Evolutionary conservation across 2,797 vertebrate genomes (phyloP).

Genomic region (Cottoperca gobio): DNA sequence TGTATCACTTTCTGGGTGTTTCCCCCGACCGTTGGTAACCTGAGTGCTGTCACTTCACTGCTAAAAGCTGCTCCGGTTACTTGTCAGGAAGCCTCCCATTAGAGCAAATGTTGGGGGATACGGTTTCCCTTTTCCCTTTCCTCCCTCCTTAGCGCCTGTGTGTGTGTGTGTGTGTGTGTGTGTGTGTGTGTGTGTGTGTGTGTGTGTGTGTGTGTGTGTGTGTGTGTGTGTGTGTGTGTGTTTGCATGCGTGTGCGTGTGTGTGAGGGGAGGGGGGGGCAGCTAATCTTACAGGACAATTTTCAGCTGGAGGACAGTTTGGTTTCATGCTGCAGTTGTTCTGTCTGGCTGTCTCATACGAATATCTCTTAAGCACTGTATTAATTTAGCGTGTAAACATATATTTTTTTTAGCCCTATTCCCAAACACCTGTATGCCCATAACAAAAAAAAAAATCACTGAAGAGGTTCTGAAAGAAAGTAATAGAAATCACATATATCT

Average conservation of each 20-base stretch:
- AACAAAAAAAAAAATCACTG: not conserved
- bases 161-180: conserved; percentile 42
- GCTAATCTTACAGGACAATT: conserved; percentile 71
- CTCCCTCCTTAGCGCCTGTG: conserved; percentile 44
- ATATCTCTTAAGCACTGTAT: conserved; percentile 5
- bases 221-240: conserved; percentile 32
- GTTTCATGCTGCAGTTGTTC: conserved; percentile 53
- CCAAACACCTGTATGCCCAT: conserved; percentile 12
- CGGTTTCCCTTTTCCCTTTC: conserved; percentile 71
- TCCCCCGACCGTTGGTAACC: conserved; percentile 71
- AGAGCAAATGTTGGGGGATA: conserved; percentile 80
- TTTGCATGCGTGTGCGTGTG: conserved; percentile 34
- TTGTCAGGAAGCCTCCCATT: conserved; percentile 83
- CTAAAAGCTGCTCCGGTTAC: conserved; percentile 79
- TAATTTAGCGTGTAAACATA: conserved; percentile 10
- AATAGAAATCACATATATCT: not conserved
- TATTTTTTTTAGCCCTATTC: not conserved
- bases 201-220: conserved; percentile 23
- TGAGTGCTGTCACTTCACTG: conserved; percentile 71
- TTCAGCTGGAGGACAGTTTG: conserved; percentile 59
- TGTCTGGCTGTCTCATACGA: conserved; percentile 25
- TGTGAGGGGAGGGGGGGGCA: not conserved
- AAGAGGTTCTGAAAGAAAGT: not conserved
- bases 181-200: conserved; percentile 28
- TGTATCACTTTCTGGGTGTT: conserved; percentile 69